phyloP scores from a whole-genome alignment of 2,797 vertebrate species.

The Malacoraja senta region DNA sequence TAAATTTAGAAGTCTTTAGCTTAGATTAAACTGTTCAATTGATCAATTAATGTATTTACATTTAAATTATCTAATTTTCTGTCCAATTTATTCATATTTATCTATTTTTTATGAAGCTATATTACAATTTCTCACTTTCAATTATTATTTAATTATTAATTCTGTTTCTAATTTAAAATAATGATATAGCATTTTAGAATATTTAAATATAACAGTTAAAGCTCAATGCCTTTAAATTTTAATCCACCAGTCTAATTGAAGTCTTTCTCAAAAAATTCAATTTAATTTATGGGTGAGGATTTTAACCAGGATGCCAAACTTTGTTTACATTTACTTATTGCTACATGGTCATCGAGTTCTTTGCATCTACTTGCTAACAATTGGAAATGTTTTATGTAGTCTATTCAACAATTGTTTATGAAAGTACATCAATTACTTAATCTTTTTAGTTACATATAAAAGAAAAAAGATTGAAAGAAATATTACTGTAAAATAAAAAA shows the following conservation, averaged over 20 bases:
- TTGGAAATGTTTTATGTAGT: background rate
- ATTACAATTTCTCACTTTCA: slow-evolving; percentile 26
- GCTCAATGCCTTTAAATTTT: background rate
- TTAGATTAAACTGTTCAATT: slow-evolving; percentile 35
- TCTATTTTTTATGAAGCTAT: slow-evolving; percentile 24
- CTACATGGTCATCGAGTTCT: too few relatives aligned
- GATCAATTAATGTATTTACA: slow-evolving; percentile 37
- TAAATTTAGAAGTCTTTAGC: slow-evolving; percentile 29
- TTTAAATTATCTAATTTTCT: slow-evolving; percentile 38
- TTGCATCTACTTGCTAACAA: background rate
- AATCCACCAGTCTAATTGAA: background rate
- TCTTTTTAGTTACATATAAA: background rate
- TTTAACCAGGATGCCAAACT: too few relatives aligned
- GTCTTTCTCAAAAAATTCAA: background rate
- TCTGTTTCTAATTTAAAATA: slow-evolving; percentile 25
- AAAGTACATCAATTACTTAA: background rate
- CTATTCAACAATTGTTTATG: background rate
- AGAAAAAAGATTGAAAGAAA: background rate
- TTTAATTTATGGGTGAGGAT: background rate
- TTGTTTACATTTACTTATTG: background rate
- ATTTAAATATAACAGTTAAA: slow-evolving; percentile 20
- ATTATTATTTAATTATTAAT: slow-evolving; percentile 34
- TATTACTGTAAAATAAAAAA: background rate
- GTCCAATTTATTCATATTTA: slow-evolving; percentile 31
- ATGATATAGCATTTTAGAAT: slow-evolving; percentile 33